Percentiles rank a stretch among this genome's conserved stretches.
These are phyloP conservation scores for Melanchra persicariae DNA, from an alignment of 2,888 invertebrate genomes.

Conservation along the genomic window DNA sequence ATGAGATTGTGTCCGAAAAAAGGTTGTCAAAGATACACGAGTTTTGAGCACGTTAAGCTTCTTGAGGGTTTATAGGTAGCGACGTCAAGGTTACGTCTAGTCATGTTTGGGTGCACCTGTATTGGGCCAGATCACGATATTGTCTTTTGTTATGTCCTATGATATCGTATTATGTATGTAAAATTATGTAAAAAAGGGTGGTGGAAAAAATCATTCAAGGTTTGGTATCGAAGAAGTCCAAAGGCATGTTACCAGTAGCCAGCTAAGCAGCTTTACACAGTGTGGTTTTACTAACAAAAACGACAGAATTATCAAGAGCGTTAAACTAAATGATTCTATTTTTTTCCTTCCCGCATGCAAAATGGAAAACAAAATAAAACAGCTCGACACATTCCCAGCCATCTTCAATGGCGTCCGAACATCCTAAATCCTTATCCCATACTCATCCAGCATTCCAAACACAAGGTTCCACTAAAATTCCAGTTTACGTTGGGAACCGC, in stretches of 20 bases:
- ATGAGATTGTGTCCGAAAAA: conserved; percentile 75
- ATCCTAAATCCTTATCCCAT: conserved; percentile 87
- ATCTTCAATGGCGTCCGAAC: conserved; percentile 88
- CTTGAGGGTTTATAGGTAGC: conserved; percentile 76
- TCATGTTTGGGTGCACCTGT: conserved; percentile 73
- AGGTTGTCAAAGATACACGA: conserved; percentile 68
- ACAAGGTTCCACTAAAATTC: conserved; percentile 94
- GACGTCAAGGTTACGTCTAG: conserved; percentile 70
- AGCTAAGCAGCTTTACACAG: conserved; percentile 70
- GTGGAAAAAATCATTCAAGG: conserved; percentile 53
- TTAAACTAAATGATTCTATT: conserved; percentile 69
- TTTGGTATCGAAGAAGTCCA: conserved; percentile 38
- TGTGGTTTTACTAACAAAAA: conserved; percentile 74
- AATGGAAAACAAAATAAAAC: conserved; percentile 81
- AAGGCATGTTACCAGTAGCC: conserved; percentile 70
- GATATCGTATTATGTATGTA: conserved; percentile 46
- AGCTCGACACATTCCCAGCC: conserved; percentile 90
- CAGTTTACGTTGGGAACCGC: conserved; percentile 92
- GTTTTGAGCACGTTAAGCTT: conserved; percentile 82
- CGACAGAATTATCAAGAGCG: conserved; percentile 57
- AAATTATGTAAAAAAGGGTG: conserved; percentile 56
- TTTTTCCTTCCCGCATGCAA: conserved; percentile 88
- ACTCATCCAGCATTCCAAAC: conserved; percentile 91
- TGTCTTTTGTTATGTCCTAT: conserved; percentile 44
- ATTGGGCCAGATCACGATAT: conserved; percentile 67